A percentile compares a stretch with the other conserved stretches of the same genome.
These are phyloP conservation scores for Eupithecia dodoneata DNA, from an alignment of 2,888 invertebrate species.

Conservation along the genomic window DNA sequence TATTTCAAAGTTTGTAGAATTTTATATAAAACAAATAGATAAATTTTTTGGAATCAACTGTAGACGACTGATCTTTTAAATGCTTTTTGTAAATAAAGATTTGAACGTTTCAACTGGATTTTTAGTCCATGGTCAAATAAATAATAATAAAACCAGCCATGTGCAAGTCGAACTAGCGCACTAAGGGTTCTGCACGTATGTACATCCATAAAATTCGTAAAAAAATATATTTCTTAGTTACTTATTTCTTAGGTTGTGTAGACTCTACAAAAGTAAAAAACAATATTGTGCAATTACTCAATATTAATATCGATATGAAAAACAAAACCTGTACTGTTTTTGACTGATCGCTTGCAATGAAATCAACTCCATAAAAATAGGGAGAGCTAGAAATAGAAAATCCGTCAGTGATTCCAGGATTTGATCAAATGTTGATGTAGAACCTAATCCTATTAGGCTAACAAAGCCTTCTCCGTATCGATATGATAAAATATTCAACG, in stretches of 20 bases:
- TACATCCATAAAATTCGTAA: no score
- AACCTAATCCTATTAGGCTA: background rate
- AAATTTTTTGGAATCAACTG: background rate
- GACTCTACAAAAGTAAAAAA: background rate
- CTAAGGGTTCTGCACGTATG: no score
- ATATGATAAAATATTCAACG: constrained; percentile 6
- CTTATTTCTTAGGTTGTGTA: background rate
- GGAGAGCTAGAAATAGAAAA: background rate
- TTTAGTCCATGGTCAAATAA: background rate
- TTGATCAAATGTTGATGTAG: background rate
- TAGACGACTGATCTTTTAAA: background rate
- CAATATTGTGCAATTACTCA: background rate
- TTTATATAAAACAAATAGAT: constrained; percentile 42
- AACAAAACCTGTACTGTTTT: background rate
- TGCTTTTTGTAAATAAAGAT: background rate
- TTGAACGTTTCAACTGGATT: background rate
- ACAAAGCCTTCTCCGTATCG: background rate
- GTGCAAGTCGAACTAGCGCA: no score
- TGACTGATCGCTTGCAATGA: background rate
- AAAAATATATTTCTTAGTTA: background rate
- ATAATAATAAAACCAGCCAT: no score
- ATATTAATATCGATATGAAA: background rate
- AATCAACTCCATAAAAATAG: background rate
- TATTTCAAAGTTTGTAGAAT: constrained; percentile 42
- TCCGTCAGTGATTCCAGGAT: background rate